A percentile compares a stretch with the other conserved stretches of the same genome.
phyloP scores from a whole-genome alignment of 1,140 invertebrate species.

The Drosophila pseudoobscura region DNA sequence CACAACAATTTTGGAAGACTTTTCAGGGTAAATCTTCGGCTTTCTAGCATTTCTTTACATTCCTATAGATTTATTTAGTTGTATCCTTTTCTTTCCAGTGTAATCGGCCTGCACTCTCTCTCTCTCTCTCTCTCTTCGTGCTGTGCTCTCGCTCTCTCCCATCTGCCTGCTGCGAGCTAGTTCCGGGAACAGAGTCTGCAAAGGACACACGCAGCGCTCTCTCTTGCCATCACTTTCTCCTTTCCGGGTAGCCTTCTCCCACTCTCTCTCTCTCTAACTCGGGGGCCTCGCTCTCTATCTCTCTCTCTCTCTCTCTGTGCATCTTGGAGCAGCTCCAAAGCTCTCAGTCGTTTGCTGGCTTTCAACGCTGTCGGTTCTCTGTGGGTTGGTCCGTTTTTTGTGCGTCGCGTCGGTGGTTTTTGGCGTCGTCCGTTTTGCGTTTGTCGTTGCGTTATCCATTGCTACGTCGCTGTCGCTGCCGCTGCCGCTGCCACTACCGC shows the following conservation, averaged over 20 bases:
- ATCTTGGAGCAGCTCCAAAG: slow-evolving; percentile 4
- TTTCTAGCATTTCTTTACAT: too few relatives aligned
- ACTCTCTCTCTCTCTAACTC: not conserved
- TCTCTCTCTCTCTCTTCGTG: not conserved
- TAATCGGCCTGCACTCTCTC: not conserved
- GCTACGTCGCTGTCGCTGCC: slow-evolving; percentile 26
- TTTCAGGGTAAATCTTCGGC: too few relatives aligned
- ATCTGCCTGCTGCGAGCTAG: slow-evolving; percentile 16
- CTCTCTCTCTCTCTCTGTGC: slow-evolving; percentile 2
- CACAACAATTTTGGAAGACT: too few relatives aligned
- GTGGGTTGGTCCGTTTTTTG: slow-evolving; percentile 15
- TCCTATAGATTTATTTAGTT: too few relatives aligned
- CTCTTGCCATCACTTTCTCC: too few relatives aligned
- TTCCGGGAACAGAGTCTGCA: slow-evolving; percentile 34
- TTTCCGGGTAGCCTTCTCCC: slow-evolving; percentile 6
- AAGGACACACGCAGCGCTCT: slow-evolving; percentile 17
- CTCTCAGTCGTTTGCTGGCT: slow-evolving; percentile 61
- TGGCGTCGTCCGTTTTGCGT: slow-evolving; percentile 31
- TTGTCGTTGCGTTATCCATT: slow-evolving; percentile 21
- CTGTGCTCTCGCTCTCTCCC: not conserved
- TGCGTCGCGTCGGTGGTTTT: slow-evolving; percentile 22
- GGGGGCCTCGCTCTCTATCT: not conserved
- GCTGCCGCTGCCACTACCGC: not conserved
- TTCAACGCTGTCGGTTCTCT: slow-evolving; percentile 66
- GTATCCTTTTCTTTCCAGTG: slow-evolving; percentile 2